Base-by-base conservation (phyloP, 1,140 invertebrate species). In the Grapholita molesta region DNA sequence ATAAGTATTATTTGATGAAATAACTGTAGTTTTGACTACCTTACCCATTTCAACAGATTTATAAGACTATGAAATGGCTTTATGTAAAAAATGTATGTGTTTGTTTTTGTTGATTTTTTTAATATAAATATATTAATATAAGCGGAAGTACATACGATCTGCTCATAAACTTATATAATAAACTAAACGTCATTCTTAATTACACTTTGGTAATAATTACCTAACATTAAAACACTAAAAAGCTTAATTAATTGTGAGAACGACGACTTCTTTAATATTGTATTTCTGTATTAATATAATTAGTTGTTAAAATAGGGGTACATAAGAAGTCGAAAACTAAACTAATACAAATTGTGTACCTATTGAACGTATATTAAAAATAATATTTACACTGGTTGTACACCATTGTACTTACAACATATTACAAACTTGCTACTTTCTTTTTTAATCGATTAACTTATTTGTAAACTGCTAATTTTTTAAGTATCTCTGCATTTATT, bases 121-220 rank as follows among this genome's bases (percentile, higher is more conserved):
- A n/a, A n/a, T n/a, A n/a, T n/a, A n/a, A n/a, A n/a, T n/a, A n/a
- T n/a, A n/a, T n/a, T n/a, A n/a, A n/a, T 21, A 48, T 48, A 48
- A 25, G 55, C 24, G 32, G 53, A 55, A 55, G 55, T 61, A 61
- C 24, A 61, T 61, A 61, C 55, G 55, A 61, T 52, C 66, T 67
- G 66, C 66, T 18, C 55, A 32, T 67, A 70, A 72, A 66, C 73
- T 79, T 73, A 73, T 55, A 32, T 79, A 83, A 42, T 65, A 35
- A 65, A 75, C 77, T 80, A 74, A 74, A 74, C 79, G 79, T 80
- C 78, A 80, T 84, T 77, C 85, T 86, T 85, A 89, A 85, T 83
- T 87, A 89, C 82, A 88, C 88, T 90, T 90, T 90, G 88, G 88
- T 90, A 88, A 88, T 90, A 86, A 82, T 83, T 83, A 89, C 80